Evolutionary conservation across 2,113 vertebrate genomes (phyloP).

Genomic region (Atrichornis clamosus): DNA sequence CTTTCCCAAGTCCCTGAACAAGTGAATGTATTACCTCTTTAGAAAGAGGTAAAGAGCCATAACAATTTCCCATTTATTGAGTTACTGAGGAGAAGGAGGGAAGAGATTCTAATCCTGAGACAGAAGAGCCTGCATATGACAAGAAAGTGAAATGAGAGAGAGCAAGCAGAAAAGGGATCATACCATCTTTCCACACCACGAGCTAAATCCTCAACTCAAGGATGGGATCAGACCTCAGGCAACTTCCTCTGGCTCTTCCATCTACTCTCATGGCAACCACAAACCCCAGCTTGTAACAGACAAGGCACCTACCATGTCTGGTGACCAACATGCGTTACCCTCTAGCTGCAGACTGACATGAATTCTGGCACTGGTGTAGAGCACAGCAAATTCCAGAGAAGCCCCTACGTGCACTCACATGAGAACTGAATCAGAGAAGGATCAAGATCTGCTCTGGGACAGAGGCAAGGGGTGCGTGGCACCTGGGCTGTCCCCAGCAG

Average conservation of each 20-base stretch:
- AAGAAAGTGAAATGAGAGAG: constrained; percentile 18
- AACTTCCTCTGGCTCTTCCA: neutral
- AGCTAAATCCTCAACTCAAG: neutral
- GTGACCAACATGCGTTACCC: neutral
- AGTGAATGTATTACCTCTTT: neutral
- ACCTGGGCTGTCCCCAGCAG: neutral
- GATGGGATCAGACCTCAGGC: neutral
- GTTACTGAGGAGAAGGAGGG: neutral
- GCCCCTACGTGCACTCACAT: accelerated
- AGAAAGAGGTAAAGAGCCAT: neutral
- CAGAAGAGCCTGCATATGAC: constrained; percentile 10
- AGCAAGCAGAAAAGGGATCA: neutral
- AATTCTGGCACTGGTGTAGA: neutral
- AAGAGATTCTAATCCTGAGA: constrained; percentile 33
- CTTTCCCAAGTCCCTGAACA: neutral
- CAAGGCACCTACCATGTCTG: neutral
- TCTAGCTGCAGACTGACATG: neutral
- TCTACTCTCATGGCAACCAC: neutral
- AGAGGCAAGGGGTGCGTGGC: neutral
- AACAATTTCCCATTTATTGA: constrained; percentile 30
- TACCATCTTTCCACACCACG: neutral
- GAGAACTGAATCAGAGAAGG: neutral
- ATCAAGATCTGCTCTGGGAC: neutral
- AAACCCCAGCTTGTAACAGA: neutral
- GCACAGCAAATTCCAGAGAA: neutral